Evolutionary conservation across 2,888 invertebrate genomes (phyloP).

Genomic region (Synergus gifuensis): DNA sequence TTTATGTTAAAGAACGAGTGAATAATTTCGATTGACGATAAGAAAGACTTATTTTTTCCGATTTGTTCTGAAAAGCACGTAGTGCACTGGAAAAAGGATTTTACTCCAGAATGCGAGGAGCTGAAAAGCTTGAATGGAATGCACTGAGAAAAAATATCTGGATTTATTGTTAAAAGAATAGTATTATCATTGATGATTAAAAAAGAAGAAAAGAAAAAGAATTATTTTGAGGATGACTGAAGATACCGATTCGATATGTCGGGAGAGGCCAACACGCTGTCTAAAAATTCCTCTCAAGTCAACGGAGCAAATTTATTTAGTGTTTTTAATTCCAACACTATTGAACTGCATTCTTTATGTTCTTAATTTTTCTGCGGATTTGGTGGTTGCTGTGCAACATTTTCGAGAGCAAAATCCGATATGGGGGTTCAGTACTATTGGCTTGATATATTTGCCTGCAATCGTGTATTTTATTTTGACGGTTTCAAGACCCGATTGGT

Average conservation of each 20-base stretch:
- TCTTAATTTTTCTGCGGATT: constrained; percentile 84
- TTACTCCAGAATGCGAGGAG: constrained; percentile 4
- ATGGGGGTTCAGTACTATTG: constrained; percentile 76
- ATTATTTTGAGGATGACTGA: constrained; percentile 21
- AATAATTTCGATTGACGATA: not conserved
- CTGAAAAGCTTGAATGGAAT: constrained; percentile 12
- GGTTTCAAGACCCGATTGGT: constrained; percentile 75
- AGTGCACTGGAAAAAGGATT: not conserved
- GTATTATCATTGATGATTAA: not conserved
- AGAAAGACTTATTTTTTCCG: not conserved
- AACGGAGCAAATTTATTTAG: constrained; percentile 78
- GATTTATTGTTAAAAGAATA: not conserved
- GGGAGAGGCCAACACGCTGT: constrained; percentile 64
- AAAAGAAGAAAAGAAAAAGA: not conserved
- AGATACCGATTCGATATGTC: constrained; percentile 54
- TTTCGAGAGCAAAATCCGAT: constrained; percentile 81
- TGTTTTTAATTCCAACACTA: constrained; percentile 80
- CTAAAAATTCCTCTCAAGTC: constrained; percentile 72
- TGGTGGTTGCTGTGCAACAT: constrained; percentile 83
- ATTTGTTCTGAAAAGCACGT: not conserved
- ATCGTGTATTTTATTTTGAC: constrained; percentile 73
- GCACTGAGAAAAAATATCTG: not conserved
- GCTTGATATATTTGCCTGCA: constrained; percentile 74
- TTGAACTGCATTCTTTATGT: constrained; percentile 83
- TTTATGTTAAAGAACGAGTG: not conserved